Evolutionary conservation across 2,888 invertebrate genomes (phyloP).

Genomic region (Axea sp.): DNA sequence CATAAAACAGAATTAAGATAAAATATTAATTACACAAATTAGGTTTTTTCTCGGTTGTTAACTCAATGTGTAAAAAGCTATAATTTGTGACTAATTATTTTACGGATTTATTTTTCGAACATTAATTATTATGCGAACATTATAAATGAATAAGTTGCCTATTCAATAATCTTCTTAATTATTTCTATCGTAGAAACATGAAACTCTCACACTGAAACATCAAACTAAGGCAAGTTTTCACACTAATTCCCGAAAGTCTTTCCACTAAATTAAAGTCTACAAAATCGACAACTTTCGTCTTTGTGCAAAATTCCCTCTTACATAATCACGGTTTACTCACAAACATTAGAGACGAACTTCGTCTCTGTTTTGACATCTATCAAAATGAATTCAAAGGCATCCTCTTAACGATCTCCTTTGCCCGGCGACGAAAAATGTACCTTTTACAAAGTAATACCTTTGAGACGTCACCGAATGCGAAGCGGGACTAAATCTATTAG

Average conservation of each 20-base stretch:
- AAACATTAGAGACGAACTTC: conserved; percentile 39
- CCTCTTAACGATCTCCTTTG: conserved; percentile 31
- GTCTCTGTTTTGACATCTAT: conserved; percentile 43
- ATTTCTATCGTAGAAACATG: too few species aligned
- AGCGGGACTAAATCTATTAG: conserved; percentile 47
- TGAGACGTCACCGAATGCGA: conserved; percentile 27
- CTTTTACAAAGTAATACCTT: conserved; percentile 51
- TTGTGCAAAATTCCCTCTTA: conserved; percentile 25
- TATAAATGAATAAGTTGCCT: too few species aligned
- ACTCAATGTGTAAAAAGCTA: too few species aligned
- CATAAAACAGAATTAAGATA: too few species aligned
- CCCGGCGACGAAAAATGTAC: conserved; percentile 34
- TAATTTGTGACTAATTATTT: too few species aligned
- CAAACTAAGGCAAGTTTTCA: conserved; percentile 9
- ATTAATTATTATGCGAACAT: too few species aligned
- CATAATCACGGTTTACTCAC: conserved; percentile 47
- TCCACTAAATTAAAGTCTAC: conserved; percentile 42
- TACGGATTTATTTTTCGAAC: too few species aligned
- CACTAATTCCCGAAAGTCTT: conserved; percentile 38
- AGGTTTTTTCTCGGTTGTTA: too few species aligned
- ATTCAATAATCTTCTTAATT: conserved; percentile 18
- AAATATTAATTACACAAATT: too few species aligned
- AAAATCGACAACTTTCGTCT: conserved; percentile 26
- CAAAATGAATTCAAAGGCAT: conserved; percentile 37
- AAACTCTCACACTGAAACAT: conserved; percentile 2